Evolutionary conservation across 2,797 vertebrate genomes (phyloP).

Genomic region (Microtus californicus): DNA sequence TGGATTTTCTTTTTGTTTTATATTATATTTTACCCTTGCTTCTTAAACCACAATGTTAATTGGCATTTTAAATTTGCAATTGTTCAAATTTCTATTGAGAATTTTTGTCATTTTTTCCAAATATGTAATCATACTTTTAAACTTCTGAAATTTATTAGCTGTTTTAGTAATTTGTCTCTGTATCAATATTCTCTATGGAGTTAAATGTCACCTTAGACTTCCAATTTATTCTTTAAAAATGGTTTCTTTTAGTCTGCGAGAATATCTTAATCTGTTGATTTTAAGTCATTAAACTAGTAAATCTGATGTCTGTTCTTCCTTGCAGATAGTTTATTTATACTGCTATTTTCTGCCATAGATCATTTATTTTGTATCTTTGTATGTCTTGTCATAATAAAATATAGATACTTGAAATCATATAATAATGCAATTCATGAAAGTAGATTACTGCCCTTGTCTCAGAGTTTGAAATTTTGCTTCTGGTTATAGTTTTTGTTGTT

Average conservation of each 20-base stretch:
- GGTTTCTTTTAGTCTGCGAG: background rate
- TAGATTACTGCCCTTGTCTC: background rate
- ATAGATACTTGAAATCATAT: background rate
- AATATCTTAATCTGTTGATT: background rate
- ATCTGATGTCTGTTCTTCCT: background rate
- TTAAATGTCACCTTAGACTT: background rate
- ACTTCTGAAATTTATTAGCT: background rate
- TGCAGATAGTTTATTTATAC: background rate
- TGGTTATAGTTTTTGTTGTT: background rate
- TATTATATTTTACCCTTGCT: background rate
- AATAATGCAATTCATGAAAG: background rate
- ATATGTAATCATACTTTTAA: background rate
- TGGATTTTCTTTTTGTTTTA: background rate
- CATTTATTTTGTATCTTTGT: background rate
- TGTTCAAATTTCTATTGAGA: background rate
- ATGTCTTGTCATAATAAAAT: background rate
- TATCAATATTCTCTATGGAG: background rate
- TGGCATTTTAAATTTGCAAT: background rate
- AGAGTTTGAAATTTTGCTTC: background rate
- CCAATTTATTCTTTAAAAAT: background rate
- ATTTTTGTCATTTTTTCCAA: background rate
- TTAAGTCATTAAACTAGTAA: background rate
- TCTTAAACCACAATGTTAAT: background rate
- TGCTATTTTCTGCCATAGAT: background rate
- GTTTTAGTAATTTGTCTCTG: background rate